Conservation (phyloP, 2,888 invertebrate species). For the Yponomeuta cagnagella region DNA sequence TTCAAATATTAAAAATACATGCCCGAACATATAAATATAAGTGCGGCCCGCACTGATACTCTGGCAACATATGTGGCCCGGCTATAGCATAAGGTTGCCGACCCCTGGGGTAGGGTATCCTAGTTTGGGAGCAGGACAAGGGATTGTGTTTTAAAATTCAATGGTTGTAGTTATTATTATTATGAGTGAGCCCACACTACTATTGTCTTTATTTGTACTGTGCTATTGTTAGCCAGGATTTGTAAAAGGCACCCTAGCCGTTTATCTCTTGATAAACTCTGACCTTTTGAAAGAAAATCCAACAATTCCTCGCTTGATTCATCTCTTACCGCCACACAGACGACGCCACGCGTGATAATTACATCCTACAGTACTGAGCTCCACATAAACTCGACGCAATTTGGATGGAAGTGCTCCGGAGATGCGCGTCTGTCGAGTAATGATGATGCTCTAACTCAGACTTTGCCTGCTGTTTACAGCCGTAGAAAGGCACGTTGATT, state of each 20-base stretch:
- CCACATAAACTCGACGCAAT: slow-evolving; percentile 41
- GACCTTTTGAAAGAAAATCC: background rate
- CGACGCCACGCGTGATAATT: slow-evolving; percentile 30
- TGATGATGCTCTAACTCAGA: background rate
- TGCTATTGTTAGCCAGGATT: background rate
- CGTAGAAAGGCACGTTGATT: too few relatives aligned
- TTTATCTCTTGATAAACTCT: background rate
- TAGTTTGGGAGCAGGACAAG: too few relatives aligned
- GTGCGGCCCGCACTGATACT: too few relatives aligned
- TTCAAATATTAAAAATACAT: too few relatives aligned
- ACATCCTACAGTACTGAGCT: slow-evolving; percentile 32
- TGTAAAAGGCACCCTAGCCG: background rate
- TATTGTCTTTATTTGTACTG: too few relatives aligned
- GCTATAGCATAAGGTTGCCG: too few relatives aligned
- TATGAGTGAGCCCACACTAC: too few relatives aligned
- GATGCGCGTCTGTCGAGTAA: slow-evolving; percentile 23
- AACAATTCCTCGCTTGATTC: background rate
- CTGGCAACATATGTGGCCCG: too few relatives aligned
- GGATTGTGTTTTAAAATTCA: too few relatives aligned
- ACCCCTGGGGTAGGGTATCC: too few relatives aligned
- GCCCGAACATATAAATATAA: too few relatives aligned
- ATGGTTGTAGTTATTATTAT: too few relatives aligned
- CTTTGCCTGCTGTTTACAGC: background rate
- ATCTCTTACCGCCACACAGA: background rate
- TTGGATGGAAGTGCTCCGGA: slow-evolving; percentile 45